phyloP scores from a whole-genome alignment of 1,140 invertebrate genomes.

The Harpegnathos saltator region DNA sequence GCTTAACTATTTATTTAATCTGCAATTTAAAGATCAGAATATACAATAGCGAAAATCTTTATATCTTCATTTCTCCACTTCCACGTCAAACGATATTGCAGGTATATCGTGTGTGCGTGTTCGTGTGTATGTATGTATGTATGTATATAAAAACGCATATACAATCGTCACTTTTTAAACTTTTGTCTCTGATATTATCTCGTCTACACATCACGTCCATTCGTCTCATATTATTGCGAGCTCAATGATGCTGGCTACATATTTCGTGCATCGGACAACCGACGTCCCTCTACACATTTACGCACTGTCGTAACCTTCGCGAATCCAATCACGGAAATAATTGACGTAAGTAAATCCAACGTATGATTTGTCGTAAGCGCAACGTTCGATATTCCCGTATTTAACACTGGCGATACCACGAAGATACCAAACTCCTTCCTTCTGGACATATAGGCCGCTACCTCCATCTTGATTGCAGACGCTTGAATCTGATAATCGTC shows the following conservation, averaged over 20 bases:
- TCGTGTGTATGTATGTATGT: background rate
- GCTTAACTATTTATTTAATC: too few relatives aligned
- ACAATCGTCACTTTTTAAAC: background rate
- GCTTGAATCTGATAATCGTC: conserved; percentile 69
- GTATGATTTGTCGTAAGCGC: conserved; percentile 75
- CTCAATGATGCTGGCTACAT: conserved; percentile 23
- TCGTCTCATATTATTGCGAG: background rate
- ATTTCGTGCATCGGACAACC: background rate
- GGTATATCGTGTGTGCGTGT: too few relatives aligned
- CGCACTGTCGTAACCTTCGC: conserved; percentile 26
- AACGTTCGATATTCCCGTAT: too few relatives aligned
- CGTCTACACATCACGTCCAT: background rate
- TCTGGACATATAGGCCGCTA: conserved; percentile 76
- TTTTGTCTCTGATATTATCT: conserved; percentile 2
- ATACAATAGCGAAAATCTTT: background rate
- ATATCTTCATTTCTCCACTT: conserved; percentile 3
- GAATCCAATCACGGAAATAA: conserved; percentile 75
- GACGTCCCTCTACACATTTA: conserved; percentile 28
- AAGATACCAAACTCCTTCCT: conserved; percentile 72
- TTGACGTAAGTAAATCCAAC: conserved; percentile 75
- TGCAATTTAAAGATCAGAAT: too few relatives aligned
- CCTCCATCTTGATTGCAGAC: conserved; percentile 79
- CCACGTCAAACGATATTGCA: too few relatives aligned
- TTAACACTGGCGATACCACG: conserved; percentile 79
- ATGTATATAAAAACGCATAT: background rate